phyloP scores from a whole-genome alignment of 2,888 invertebrate genomes.

The Sericinus montela region DNA sequence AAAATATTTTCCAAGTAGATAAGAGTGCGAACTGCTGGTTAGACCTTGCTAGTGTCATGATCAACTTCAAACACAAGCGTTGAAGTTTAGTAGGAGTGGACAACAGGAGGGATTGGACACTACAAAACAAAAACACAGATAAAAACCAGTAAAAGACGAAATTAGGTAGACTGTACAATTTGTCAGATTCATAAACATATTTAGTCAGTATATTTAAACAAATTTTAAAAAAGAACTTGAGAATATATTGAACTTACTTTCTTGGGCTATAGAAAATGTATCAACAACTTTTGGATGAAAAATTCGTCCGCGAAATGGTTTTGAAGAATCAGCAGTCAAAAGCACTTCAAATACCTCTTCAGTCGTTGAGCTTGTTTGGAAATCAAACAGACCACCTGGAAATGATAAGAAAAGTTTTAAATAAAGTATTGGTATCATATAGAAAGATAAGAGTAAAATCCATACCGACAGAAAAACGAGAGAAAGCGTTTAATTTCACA shows the following conservation, averaged over 20 bases:
- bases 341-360: slow-evolving; percentile 46
- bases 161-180: too few relatives aligned
- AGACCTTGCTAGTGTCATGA: too few relatives aligned
- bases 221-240: too few relatives aligned
- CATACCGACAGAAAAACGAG: slow-evolving; percentile 57
- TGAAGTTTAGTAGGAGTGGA: too few relatives aligned
- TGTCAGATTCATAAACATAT: too few relatives aligned
- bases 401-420: slow-evolving; percentile 22
- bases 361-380: slow-evolving; percentile 40
- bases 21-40: too few relatives aligned
- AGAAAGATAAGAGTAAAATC: slow-evolving; percentile 5
- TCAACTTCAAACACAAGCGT: too few relatives aligned
- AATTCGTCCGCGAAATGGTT: slow-evolving; percentile 45
- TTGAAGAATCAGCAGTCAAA: slow-evolving; percentile 36
- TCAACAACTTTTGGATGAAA: slow-evolving; percentile 47
- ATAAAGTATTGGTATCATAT: neutral
- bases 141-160: too few relatives aligned
- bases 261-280: slow-evolving; percentile 58
- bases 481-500: slow-evolving; percentile 26
- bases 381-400: slow-evolving; percentile 73
- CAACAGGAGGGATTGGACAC: too few relatives aligned
- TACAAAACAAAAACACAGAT: too few relatives aligned
- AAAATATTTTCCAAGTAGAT: too few relatives aligned
- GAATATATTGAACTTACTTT: slow-evolving; percentile 56
- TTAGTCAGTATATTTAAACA: too few relatives aligned